Percentiles rank a stretch among this genome's conserved stretches.
Conservation (phyloP, 2,113 vertebrate genomes). For the Orcinus orca region DNA sequence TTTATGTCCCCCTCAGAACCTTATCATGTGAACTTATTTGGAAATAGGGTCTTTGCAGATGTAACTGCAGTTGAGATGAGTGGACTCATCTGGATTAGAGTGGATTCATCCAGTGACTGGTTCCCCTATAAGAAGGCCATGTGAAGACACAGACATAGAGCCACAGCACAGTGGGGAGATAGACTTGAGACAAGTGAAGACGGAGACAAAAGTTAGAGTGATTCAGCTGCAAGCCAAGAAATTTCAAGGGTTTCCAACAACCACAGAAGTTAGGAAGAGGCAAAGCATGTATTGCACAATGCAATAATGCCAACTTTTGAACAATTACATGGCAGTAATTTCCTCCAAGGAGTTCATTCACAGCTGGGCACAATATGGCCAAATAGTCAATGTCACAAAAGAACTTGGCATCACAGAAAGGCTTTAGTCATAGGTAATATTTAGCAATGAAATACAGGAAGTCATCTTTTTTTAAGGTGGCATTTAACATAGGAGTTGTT, state of each 20-base stretch:
- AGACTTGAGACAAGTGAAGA: background rate
- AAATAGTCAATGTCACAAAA: background rate
- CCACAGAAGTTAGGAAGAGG: background rate
- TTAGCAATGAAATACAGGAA: background rate
- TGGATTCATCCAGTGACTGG: background rate
- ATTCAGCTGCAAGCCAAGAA: background rate
- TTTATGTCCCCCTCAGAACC: background rate
- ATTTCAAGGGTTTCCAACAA: background rate
- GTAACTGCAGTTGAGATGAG: background rate
- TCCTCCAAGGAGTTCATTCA: background rate
- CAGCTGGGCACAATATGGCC: background rate
- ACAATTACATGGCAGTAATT: background rate
- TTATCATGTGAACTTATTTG: background rate
- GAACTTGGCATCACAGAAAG: background rate
- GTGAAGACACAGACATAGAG: background rate
- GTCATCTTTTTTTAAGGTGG: background rate
- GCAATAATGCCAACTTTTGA: background rate
- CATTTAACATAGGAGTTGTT: background rate
- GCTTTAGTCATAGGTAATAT: background rate
- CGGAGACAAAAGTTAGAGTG: background rate
- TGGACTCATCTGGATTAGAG: background rate
- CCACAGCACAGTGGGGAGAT: background rate
- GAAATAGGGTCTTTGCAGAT: background rate
- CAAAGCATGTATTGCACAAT: background rate
- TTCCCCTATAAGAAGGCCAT: background rate